Percentiles rank a stretch among this genome's conserved stretches.
These are phyloP conservation scores for Hippopotamyrus pictus DNA, from an alignment of 2,797 vertebrate species.

Conservation along the genomic window DNA sequence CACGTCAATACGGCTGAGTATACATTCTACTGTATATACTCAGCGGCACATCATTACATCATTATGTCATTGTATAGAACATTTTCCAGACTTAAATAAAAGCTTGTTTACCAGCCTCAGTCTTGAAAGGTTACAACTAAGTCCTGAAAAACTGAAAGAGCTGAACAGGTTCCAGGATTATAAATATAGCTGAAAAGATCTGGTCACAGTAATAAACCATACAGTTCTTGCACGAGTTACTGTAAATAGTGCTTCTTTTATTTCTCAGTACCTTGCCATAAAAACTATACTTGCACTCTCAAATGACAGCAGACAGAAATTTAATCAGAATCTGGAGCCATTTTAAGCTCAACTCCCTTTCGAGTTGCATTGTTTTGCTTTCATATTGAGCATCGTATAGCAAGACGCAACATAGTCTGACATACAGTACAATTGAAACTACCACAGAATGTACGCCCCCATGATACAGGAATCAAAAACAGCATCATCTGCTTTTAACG, in stretches of 20 bases:
- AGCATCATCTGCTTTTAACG: not conserved
- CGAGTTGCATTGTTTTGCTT: not conserved
- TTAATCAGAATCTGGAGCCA: not conserved
- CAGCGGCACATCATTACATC: not conserved
- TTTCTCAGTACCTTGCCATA: not conserved
- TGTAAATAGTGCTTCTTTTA: not conserved
- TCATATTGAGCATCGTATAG: not conserved
- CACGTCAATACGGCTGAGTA: not conserved
- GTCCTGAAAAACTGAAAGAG: not conserved
- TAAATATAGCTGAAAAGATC: not conserved
- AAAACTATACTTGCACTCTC: not conserved
- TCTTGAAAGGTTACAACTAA: not conserved
- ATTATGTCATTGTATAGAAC: not conserved
- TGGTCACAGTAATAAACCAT: not conserved
- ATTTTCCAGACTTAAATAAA: not conserved
- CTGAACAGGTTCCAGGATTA: not conserved
- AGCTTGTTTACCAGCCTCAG: not conserved
- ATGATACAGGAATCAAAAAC: not conserved
- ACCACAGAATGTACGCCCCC: not conserved
- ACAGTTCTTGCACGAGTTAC: not conserved
- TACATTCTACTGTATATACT: not conserved
- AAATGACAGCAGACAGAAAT: constrained; percentile 17
- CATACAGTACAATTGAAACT: not conserved
- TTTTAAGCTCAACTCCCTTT: not conserved
- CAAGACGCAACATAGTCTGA: not conserved